Percentiles rank a stretch among this genome's conserved stretches.
Conservation (phyloP, 53 echinoderm and acorn worm species). For the Stichopus horrens region DNA sequence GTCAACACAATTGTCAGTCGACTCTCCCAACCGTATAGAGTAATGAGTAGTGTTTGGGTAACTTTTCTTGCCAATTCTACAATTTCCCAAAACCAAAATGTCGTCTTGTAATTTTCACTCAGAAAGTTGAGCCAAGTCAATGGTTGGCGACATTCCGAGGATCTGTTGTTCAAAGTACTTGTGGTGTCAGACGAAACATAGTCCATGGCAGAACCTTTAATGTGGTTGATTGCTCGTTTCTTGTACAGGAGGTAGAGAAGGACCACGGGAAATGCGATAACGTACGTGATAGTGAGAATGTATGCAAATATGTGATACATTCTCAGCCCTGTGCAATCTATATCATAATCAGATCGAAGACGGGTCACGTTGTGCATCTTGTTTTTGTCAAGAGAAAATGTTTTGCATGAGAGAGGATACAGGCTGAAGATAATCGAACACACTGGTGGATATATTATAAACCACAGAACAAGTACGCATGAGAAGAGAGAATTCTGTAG, state of each 20-base stretch:
- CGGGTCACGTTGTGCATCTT: neutral
- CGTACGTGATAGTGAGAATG: conserved; percentile 40
- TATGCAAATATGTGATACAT: conserved; percentile 50
- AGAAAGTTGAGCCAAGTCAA: conserved; percentile 14
- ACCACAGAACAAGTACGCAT: conserved; percentile 50
- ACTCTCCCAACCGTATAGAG: conserved; percentile 30
- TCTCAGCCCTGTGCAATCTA: conserved; percentile 38
- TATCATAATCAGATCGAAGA: conserved; percentile 60
- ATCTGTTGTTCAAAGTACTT: neutral
- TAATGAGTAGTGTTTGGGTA: neutral
- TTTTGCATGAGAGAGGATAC: conserved; percentile 55
- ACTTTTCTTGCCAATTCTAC: conserved; percentile 28
- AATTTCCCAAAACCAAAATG: conserved; percentile 37
- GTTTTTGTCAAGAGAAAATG: conserved; percentile 48
- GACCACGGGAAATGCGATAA: conserved; percentile 56
- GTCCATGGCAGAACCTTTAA: neutral
- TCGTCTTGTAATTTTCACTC: conserved; percentile 12
- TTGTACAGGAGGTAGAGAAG: conserved; percentile 51
- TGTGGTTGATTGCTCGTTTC: neutral
- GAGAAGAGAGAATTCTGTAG: neutral
- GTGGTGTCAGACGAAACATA: neutral
- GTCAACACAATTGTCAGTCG: neutral
- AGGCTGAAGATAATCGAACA: conserved; percentile 53
- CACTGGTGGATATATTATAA: conserved; percentile 54
- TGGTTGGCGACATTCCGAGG: neutral